Percentiles rank a stretch among this genome's conserved stretches.
Evolutionary conservation across 2,113 vertebrate species (phyloP).

Genomic region (Datnioides undecimradiatus): DNA sequence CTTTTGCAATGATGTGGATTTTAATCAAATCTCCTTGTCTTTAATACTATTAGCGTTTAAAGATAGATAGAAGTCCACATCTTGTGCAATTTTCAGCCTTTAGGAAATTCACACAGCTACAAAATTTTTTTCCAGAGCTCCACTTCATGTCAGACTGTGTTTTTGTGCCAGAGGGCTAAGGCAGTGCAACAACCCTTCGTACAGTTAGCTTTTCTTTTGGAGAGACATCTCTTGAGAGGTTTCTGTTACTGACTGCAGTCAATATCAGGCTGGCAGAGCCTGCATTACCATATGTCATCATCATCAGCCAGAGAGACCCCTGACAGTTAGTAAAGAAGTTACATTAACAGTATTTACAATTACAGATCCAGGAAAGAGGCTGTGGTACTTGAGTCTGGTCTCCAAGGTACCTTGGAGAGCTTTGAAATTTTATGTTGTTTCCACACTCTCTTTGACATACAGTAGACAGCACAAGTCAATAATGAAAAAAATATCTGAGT

Average conservation of each 20-base stretch:
- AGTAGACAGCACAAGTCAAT: neutral
- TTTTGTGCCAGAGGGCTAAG: slow-evolving; percentile 25
- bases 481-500: slow-evolving; percentile 8
- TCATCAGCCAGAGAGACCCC: slow-evolving; percentile 34
- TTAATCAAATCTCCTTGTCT: neutral
- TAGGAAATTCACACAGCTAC: neutral
- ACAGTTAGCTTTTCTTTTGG: slow-evolving; percentile 24
- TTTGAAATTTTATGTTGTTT: slow-evolving; percentile 15
- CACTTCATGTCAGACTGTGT: neutral
- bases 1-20: neutral
- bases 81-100: neutral
- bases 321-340: slow-evolving; percentile 21
- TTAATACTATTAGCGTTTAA: neutral
- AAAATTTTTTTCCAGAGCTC: slow-evolving; percentile 9
- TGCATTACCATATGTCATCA: slow-evolving; percentile 49
- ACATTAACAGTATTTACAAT: slow-evolving; percentile 40
- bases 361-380: neutral
- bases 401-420: neutral
- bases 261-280: slow-evolving; percentile 41
- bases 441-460: neutral
- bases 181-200: neutral
- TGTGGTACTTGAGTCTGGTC: neutral
- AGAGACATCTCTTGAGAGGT: slow-evolving; percentile 30
- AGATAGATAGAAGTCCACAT: neutral
- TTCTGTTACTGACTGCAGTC: slow-evolving; percentile 49